Evolutionary conservation across 2,888 invertebrate species (phyloP).

Genomic region (Drosophila recens): DNA sequence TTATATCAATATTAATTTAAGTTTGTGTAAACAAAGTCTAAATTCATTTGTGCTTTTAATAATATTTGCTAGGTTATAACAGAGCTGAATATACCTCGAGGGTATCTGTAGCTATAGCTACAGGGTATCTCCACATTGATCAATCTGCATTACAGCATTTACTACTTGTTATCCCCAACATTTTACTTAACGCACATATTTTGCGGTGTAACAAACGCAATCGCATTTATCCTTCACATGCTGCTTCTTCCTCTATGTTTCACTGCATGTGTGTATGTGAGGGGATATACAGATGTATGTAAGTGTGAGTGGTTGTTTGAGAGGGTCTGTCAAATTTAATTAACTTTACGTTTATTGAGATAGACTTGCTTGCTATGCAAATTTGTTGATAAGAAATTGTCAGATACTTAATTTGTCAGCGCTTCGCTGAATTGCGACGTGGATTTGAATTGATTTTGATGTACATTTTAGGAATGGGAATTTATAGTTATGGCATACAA

Average conservation of each 20-base stretch:
- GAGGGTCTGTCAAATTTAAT: constrained; percentile 47
- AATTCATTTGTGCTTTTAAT: no score
- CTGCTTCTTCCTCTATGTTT: neutral
- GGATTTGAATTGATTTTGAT: constrained; percentile 7
- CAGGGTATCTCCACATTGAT: neutral
- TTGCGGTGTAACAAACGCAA: constrained; percentile 26
- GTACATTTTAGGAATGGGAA: neutral
- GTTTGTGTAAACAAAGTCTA: no score
- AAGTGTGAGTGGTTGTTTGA: neutral
- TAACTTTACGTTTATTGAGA: constrained; percentile 47
- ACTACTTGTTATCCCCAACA: constrained; percentile 22
- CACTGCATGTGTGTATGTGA: neutral
- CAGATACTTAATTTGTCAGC: constrained; percentile 53
- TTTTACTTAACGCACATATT: constrained; percentile 38
- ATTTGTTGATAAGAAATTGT: constrained; percentile 40
- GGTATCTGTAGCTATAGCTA: neutral
- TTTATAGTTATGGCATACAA: neutral
- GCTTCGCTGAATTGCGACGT: constrained; percentile 35
- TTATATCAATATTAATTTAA: no score
- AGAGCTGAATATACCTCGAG: neutral
- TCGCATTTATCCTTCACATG: constrained; percentile 20
- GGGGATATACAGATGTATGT: neutral
- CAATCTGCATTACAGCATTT: neutral
- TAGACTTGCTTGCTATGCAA: constrained; percentile 41
- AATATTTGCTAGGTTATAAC: no score